A percentile compares a stretch with the other conserved stretches of the same genome.
Evolutionary conservation across 2,888 invertebrate genomes (phyloP).

Genomic region (Torymus aiolomorphi): DNA sequence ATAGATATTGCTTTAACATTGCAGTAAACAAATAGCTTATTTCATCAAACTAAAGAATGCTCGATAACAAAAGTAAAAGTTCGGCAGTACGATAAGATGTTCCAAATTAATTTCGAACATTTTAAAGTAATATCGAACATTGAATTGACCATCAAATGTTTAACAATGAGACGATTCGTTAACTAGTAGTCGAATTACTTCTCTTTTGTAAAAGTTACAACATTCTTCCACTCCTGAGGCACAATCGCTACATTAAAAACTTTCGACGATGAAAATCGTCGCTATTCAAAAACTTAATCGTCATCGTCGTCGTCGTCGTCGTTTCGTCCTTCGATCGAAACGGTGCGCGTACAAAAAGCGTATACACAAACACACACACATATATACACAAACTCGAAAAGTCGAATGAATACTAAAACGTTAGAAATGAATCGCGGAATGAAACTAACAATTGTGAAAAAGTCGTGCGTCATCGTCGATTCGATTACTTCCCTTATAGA

Average conservation of each 20-base stretch:
- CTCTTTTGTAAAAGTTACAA: conserved; percentile 2
- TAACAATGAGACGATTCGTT: no score
- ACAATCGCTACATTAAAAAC: conserved; percentile 46
- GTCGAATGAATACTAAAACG: background rate
- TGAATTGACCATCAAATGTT: no score
- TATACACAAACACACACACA: conserved; percentile 30
- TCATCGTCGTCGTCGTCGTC: conserved; percentile 54
- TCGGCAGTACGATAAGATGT: no score
- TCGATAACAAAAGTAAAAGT: no score
- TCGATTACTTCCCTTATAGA: conserved; percentile 54
- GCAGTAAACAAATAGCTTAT: background rate
- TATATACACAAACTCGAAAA: background rate
- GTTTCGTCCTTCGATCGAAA: conserved; percentile 49
- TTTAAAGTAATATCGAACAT: no score
- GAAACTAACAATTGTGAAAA: background rate
- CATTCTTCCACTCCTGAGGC: conserved; percentile 51
- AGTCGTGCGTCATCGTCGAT: conserved; percentile 20
- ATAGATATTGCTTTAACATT: background rate
- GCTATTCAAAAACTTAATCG: conserved; percentile 15
- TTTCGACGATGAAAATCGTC: conserved; percentile 36
- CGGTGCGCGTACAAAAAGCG: conserved; percentile 46
- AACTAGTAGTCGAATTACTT: background rate
- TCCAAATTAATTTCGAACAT: no score
- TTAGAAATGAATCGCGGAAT: conserved; percentile 3
- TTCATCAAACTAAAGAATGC: no score